Conservation (phyloP, 2,797 vertebrate species). For the Coregonus suidteri region DNA sequence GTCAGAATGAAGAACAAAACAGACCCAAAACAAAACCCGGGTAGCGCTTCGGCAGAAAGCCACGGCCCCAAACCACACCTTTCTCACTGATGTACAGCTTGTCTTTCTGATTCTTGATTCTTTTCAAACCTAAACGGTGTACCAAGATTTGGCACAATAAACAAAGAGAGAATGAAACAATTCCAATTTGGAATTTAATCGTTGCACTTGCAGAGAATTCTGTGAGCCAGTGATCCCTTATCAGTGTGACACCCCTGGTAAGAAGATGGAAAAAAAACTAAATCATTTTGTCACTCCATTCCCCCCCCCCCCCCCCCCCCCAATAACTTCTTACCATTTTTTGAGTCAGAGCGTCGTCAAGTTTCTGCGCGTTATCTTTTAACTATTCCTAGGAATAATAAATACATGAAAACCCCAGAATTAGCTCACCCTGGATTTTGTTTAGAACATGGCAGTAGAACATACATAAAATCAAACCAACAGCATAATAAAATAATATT, state of each 20-base stretch:
- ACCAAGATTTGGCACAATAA: constrained; percentile 98
- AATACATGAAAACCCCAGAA: constrained; percentile 98
- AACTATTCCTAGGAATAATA: constrained; percentile 99
- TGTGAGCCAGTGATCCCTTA: constrained; percentile 88
- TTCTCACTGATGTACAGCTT: constrained; percentile 63
- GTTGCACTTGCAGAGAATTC: constrained; percentile 95
- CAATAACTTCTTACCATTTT: constrained; percentile 87
- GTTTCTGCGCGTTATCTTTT: constrained; percentile 93
- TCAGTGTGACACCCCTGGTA: constrained; percentile 84
- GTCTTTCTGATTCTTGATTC: constrained; percentile 55
- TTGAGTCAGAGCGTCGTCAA: constrained; percentile 91
- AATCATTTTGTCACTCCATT: constrained; percentile 73
- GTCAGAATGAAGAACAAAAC: constrained; percentile 84
- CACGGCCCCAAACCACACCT: constrained; percentile 49
- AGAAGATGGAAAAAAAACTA: constrained; percentile 86
- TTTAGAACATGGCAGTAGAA: constrained; percentile 92
- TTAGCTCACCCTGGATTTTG: constrained; percentile 94
- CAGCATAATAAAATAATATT: constrained; percentile 78
- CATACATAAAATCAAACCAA: constrained; percentile 82
- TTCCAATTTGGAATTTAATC: constrained; percentile 99
- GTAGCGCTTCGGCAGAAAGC: no score
- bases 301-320: constrained; percentile 63
- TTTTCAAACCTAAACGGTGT: constrained; percentile 85
- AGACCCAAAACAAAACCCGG: constrained; percentile 62
- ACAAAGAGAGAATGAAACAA: constrained; percentile 91